Percentiles rank a stretch among this genome's conserved stretches.
Conservation (phyloP, 1,140 invertebrate species). For the Chrysomallon squamiferum region DNA sequence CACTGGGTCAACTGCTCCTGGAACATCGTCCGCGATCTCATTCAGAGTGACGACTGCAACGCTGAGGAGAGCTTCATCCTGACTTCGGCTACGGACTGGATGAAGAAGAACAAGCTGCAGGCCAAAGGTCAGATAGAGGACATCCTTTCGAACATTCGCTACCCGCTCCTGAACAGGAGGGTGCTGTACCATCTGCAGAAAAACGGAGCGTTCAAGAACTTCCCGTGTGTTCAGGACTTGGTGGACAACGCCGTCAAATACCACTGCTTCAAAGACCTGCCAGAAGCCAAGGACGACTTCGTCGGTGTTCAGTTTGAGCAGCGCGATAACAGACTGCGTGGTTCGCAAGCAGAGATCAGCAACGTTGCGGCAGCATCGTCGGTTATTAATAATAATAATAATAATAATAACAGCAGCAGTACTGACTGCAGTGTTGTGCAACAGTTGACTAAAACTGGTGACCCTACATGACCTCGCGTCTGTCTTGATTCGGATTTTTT, state of each 20-base stretch:
- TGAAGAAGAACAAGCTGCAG: constrained; percentile 54
- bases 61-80: constrained; percentile 56
- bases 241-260: constrained; percentile 50
- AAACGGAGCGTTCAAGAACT: constrained; percentile 56
- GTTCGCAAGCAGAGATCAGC: constrained; percentile 9
- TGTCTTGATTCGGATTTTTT: too few species aligned
- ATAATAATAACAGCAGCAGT: too few species aligned
- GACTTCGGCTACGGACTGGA: constrained; percentile 56
- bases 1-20: constrained; percentile 45
- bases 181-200: constrained; percentile 57
- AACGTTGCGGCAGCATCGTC: background rate
- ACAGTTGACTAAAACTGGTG: too few species aligned
- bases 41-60: constrained; percentile 43
- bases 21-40: constrained; percentile 47
- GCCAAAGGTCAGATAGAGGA: constrained; percentile 55
- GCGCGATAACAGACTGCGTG: constrained; percentile 5
- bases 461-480: too few species aligned
- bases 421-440: too few species aligned
- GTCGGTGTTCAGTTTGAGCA: constrained; percentile 43
- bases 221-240: constrained; percentile 51
- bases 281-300: constrained; percentile 53
- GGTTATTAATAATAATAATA: too few species aligned
- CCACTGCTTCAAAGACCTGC: constrained; percentile 56
- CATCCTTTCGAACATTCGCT: constrained; percentile 54
- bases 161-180: constrained; percentile 49